phyloP scores from a whole-genome alignment of 2,797 vertebrate species.

The Sternotherus odoratus region DNA sequence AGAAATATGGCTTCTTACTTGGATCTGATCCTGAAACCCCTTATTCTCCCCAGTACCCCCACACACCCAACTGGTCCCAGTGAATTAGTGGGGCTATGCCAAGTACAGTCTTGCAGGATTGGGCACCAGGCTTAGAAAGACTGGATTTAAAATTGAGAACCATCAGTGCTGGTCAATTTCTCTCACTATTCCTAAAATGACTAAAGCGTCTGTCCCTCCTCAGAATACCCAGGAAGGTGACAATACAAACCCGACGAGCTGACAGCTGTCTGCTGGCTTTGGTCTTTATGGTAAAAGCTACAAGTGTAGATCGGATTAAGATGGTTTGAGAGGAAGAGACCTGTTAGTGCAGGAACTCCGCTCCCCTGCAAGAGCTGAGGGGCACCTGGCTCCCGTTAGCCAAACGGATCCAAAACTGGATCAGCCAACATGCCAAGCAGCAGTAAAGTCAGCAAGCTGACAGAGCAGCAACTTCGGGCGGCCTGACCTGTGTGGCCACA shows the following conservation, averaged over 20 bases:
- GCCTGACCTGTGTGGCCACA: neutral
- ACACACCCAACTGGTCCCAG: neutral
- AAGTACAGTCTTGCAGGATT: neutral
- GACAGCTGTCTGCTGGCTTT: neutral
- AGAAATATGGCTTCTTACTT: neutral
- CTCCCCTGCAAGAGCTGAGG: too few relatives aligned
- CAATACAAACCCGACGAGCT: too few relatives aligned
- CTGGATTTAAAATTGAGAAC: neutral
- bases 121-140: neutral
- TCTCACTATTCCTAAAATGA: neutral
- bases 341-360: neutral
- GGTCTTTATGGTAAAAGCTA: neutral
- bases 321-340: neutral
- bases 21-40: neutral
- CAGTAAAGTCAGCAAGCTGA: slow-evolving; percentile 10
- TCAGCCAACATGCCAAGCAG: neutral
- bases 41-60: neutral
- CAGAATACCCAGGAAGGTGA: neutral
- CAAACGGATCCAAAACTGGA: neutral
- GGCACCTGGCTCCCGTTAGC: neutral
- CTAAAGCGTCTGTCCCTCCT: neutral
- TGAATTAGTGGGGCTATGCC: neutral
- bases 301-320: neutral
- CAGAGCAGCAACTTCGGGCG: neutral
- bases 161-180: neutral